A percentile compares a stretch with the other conserved stretches of the same genome.
phyloP scores from a whole-genome alignment of 2,888 invertebrate species.

The Orchestes rusci region DNA sequence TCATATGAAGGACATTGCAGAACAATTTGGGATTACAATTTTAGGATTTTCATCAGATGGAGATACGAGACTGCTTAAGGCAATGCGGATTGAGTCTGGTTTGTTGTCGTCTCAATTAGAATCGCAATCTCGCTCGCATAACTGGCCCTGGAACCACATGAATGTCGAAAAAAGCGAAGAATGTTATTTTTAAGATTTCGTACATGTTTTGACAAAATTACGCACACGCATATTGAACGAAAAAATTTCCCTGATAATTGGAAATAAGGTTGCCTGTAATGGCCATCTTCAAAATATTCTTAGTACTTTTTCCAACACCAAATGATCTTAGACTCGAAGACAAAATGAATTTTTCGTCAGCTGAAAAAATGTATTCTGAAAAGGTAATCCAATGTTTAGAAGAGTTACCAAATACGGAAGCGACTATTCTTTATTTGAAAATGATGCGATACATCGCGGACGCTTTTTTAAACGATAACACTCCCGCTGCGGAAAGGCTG shows the following conservation, averaged over 20 bases:
- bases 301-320: conserved; percentile 13
- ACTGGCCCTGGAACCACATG: too few relatives aligned
- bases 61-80: conserved; percentile 7
- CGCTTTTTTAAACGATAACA: too few relatives aligned
- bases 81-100: conserved; percentile 6
- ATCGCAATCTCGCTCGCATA: too few relatives aligned
- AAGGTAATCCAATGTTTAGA: too few relatives aligned
- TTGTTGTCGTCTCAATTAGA: too few relatives aligned
- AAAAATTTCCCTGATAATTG: conserved; percentile 1
- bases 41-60: conserved; percentile 15
- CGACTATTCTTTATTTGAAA: too few relatives aligned
- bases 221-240: conserved; percentile 13
- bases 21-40: too few relatives aligned
- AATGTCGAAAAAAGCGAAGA: neutral
- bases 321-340: conserved; percentile 13
- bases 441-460: too few relatives aligned
- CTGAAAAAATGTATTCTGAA: conserved; percentile 9
- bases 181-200: conserved; percentile 11
- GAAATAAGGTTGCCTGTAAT: too few relatives aligned
- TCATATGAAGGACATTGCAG: conserved; percentile 5
- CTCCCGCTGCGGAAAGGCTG: too few relatives aligned
- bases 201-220: conserved; percentile 15
- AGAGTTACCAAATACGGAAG: too few relatives aligned
- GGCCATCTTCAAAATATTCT: too few relatives aligned
- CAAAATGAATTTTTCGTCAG: conserved; percentile 10